Evolutionary conservation across 2,113 vertebrate species (phyloP).

Genomic region (Urocitellus parryii): DNA sequence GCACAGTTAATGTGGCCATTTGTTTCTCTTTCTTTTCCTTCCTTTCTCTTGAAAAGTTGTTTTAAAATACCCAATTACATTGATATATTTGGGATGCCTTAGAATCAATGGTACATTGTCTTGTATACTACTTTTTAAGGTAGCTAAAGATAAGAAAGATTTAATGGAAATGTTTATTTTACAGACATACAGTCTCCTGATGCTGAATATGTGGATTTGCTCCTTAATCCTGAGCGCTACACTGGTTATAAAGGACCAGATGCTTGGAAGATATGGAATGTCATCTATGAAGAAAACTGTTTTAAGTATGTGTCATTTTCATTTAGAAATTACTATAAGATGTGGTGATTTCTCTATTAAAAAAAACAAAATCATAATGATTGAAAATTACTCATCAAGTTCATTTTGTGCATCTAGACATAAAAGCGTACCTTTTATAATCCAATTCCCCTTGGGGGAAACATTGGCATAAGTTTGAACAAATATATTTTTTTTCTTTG

Average conservation of each 20-base stretch:
- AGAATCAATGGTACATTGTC: not conserved
- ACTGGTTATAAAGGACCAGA: constrained; percentile 90
- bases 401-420: constrained; percentile 21
- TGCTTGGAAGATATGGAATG: constrained; percentile 92
- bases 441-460: not conserved
- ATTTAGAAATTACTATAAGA: constrained; percentile 13
- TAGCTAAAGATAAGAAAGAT: constrained; percentile 5
- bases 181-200: constrained; percentile 89
- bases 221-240: constrained; percentile 90
- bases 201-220: constrained; percentile 90
- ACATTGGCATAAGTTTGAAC: not conserved
- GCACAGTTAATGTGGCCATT: not conserved
- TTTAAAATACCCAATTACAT: not conserved
- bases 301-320: constrained; percentile 89
- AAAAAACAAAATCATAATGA: not conserved
- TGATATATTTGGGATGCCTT: not conserved
- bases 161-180: constrained; percentile 58
- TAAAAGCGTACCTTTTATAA: not conserved
- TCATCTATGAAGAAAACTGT: constrained; percentile 92
- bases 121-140: not conserved
- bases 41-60: constrained; percentile 19
- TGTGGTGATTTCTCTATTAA: not conserved
- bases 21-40: not conserved
- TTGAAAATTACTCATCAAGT: constrained; percentile 43
- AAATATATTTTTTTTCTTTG: constrained; percentile 1